Evolutionary conservation across 2,797 vertebrate genomes (phyloP), one percentile per base, ranked within the genome.

Genomic region (Sebastes melanostomus): DNA sequence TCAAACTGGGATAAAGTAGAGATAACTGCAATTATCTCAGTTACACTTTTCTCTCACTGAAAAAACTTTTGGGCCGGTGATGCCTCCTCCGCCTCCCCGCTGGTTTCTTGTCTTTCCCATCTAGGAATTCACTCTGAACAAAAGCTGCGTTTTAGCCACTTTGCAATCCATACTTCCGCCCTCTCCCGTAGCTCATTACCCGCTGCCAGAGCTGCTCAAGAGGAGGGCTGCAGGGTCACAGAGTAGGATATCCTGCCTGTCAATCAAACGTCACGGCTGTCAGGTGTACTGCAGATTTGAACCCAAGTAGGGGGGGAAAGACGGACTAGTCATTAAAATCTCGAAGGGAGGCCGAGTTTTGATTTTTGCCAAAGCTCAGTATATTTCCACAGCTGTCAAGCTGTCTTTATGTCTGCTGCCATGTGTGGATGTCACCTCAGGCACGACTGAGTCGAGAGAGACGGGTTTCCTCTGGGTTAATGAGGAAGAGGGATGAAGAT

Each of bases 241-340:
- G 89, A 85, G 85, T 82, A 90, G 93, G 93, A 95, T 92, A 92
- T 95, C 91, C 91, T 92, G 85, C 84, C 91, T 94, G 95, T 94
- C 95, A 90, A 80, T 95, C 94, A 95, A 89, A 91, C 18, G 75
- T 90, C 93, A 91, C 76, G 73, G 77, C 83, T 91, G 92, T 91
- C 92, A 93, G 88, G 75, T 88, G 78, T 81, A 88, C 87, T 72
- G 70, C 67, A 24, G 75, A 88, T 80, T 86, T 85, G 84, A 88
- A 76, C 81, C 69, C 70, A 75, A 85, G 87, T 61, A 38, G 77
- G 38, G 67, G 54, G 55, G 54, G 24, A 70, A 75, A 86, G 82
- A 70, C 81, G 84, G 78, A 79, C 89, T 88, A 88, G 86, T 94
- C 91, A 93, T 93, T 94, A 92, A 94, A 92, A 92, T 90, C 90